Evolutionary conservation across 2,797 vertebrate species (phyloP).

Genomic region (Oreochromis mossambicus): DNA sequence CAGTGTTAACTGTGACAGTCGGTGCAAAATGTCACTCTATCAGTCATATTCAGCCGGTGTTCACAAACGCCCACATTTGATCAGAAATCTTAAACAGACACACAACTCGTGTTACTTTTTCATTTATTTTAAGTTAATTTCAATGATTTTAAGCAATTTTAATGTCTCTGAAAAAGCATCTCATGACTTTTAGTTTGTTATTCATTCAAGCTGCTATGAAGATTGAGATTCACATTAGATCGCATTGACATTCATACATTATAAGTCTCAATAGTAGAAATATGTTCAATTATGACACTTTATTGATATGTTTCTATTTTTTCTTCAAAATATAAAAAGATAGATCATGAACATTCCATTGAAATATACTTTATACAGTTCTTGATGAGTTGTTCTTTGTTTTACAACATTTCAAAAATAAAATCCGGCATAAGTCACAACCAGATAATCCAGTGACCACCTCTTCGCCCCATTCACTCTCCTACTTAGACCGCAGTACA

Average conservation of each 20-base stretch:
- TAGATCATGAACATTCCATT: constrained; percentile 80
- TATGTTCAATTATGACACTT: constrained; percentile 76
- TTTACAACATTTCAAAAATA: constrained; percentile 77
- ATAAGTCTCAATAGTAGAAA: constrained; percentile 78
- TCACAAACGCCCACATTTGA: background rate
- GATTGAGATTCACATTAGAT: constrained; percentile 73
- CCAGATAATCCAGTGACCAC: constrained; percentile 66
- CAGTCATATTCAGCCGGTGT: background rate
- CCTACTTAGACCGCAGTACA: constrained; percentile 62
- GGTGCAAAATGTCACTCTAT: background rate
- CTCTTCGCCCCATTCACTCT: constrained; percentile 58
- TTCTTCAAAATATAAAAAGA: constrained; percentile 81
- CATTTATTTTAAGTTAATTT: constrained; percentile 74
- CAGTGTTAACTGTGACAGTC: constrained; percentile 11
- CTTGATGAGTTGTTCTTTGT: constrained; percentile 72
- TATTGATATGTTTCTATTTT: constrained; percentile 80
- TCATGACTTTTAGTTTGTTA: constrained; percentile 66
- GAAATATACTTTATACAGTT: constrained; percentile 81
- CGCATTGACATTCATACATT: constrained; percentile 77
- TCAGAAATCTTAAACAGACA: constrained; percentile 37
- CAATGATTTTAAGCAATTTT: constrained; percentile 73
- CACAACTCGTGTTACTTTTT: constrained; percentile 56
- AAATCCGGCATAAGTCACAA: constrained; percentile 70
- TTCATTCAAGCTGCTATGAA: constrained; percentile 76
- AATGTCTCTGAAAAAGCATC: constrained; percentile 72